A percentile compares a stretch with the other conserved stretches of the same genome.
Evolutionary conservation across 2,888 invertebrate species (phyloP).

Genomic region (Pammene aurita): DNA sequence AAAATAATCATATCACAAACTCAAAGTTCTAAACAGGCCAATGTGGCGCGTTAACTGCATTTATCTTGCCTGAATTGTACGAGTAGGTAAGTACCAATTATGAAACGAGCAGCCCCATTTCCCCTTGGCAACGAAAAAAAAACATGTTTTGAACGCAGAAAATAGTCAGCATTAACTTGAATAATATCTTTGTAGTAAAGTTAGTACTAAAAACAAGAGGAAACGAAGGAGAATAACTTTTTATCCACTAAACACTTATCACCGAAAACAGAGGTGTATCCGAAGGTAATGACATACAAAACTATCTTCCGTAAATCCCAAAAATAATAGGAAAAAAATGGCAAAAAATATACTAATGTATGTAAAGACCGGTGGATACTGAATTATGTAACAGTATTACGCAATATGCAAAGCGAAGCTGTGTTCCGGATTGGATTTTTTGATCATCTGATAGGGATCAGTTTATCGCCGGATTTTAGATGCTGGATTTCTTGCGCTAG

Average conservation of each 20-base stretch:
- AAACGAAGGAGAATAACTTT: conserved; percentile 5
- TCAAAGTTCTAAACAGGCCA: too few species aligned
- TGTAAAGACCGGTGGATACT: conserved; percentile 49
- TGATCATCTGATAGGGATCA: conserved; percentile 25
- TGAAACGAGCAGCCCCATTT: not conserved
- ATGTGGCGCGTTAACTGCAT: too few species aligned
- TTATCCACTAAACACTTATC: conserved; percentile 7
- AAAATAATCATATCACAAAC: too few species aligned
- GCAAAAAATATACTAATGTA: conserved; percentile 44
- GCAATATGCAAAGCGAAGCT: conserved; percentile 47
- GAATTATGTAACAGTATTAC: conserved; percentile 57
- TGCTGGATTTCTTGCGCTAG: not conserved
- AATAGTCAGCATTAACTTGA: not conserved
- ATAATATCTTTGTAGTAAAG: conserved; percentile 14
- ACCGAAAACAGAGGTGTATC: conserved; percentile 25
- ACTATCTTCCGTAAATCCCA: conserved; percentile 21
- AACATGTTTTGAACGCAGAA: conserved; percentile 9
- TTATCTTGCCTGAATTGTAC: too few species aligned
- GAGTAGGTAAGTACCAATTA: too few species aligned
- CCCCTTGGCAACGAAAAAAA: conserved; percentile 10
- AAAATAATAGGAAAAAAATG: conserved; percentile 31
- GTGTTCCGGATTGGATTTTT: conserved; percentile 45
- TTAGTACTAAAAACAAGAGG: conserved; percentile 5
- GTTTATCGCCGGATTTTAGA: conserved; percentile 6
- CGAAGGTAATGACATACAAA: conserved; percentile 18